phyloP scores from a whole-genome alignment of 2,888 invertebrate species.

The Sarcophaga variegata region DNA sequence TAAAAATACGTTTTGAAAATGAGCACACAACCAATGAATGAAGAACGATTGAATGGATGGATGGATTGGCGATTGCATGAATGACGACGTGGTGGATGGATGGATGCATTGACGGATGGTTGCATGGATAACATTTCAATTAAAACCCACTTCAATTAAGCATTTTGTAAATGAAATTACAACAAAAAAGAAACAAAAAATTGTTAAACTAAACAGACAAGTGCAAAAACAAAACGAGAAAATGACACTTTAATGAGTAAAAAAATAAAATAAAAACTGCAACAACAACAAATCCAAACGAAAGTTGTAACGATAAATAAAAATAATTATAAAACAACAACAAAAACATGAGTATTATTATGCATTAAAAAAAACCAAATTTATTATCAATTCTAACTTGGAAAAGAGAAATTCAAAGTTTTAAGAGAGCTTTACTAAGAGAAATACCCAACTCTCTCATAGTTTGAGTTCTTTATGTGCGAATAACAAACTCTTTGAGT shows the following conservation, averaged over 20 bases:
- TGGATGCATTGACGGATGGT: conserved; percentile 44
- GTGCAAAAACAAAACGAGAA: conserved; percentile 4
- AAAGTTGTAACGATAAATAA: no score
- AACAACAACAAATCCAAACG: neutral
- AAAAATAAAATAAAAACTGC: neutral
- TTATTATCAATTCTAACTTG: no score
- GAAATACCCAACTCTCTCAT: no score
- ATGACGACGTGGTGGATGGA: conserved; percentile 22
- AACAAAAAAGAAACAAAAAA: conserved; percentile 2
- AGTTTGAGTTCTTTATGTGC: no score
- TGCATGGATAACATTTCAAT: conserved; percentile 68
- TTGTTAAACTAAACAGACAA: neutral
- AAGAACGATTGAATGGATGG: conserved; percentile 27
- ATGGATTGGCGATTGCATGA: conserved; percentile 28
- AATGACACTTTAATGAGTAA: conserved; percentile 34
- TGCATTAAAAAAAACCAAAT: no score
- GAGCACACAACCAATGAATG: conserved; percentile 34
- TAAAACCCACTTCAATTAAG: conserved; percentile 64
- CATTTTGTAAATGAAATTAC: conserved; percentile 14
- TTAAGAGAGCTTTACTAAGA: no score
- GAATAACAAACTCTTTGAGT: no score
- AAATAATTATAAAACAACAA: no score
- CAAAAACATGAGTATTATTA: no score
- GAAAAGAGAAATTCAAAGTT: no score
- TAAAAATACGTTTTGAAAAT: conserved; percentile 32